These are phyloP conservation scores for Diplosoma virens DNA, from an alignment of 23 tunicate species.

Conservation along the genomic window DNA sequence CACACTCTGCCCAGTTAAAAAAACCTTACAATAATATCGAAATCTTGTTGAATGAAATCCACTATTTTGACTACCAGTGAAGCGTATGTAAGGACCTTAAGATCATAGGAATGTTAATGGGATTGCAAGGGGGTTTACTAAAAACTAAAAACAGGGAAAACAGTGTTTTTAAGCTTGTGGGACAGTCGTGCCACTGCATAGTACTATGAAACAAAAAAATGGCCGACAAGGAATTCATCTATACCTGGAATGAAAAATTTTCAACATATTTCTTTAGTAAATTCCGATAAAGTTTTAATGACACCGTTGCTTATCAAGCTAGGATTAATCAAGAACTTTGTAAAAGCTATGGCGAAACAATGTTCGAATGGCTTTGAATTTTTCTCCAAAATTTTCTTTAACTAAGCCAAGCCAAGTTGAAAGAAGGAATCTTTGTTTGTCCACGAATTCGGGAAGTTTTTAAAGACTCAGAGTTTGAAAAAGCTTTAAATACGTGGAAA, in stretches of 20 bases:
- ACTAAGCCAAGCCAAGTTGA: too few species aligned
- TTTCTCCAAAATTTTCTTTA: slow-evolving; percentile 10
- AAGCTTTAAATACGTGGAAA: too few species aligned
- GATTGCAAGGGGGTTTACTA: not conserved
- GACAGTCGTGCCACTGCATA: slow-evolving; percentile 14
- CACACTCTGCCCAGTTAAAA: too few species aligned
- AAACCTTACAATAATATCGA: too few species aligned
- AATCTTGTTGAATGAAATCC: too few species aligned
- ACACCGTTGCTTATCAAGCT: slow-evolving; percentile 2
- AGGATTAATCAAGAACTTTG: slow-evolving; percentile 23
- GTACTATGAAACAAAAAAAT: slow-evolving; percentile 1
- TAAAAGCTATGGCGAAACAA: slow-evolving; percentile 21
- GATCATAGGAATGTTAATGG: not conserved
- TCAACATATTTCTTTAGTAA: slow-evolving; percentile 5
- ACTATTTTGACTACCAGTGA: slow-evolving; percentile 3
- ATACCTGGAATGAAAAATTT: slow-evolving; percentile 17
- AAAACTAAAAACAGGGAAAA: too few species aligned
- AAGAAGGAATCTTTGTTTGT: too few species aligned
- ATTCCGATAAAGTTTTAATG: slow-evolving; percentile 1
- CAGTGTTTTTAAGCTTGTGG: slow-evolving; percentile 23
- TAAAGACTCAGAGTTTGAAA: too few species aligned
- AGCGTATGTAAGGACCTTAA: slow-evolving; percentile 20
- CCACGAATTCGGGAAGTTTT: too few species aligned
- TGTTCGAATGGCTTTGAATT: not conserved
- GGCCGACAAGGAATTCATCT: slow-evolving; percentile 10